Conservation (phyloP, 2,797 vertebrate genomes). For the Parambassis ranga region DNA sequence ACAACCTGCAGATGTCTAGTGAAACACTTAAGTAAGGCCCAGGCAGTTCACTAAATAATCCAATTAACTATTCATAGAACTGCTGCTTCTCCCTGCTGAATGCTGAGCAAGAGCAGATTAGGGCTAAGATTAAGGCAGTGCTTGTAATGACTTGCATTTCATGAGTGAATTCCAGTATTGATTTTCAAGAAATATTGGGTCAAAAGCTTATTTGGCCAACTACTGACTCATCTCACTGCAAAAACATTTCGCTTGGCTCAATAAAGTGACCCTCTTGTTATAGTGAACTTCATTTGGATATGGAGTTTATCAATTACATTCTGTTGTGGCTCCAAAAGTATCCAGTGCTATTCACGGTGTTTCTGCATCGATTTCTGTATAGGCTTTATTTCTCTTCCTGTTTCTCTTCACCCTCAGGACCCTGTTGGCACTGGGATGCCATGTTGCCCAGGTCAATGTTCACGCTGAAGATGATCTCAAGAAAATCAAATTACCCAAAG, state of each 20-base stretch:
- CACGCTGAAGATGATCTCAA: constrained; percentile 95
- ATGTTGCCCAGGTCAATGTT: constrained; percentile 89
- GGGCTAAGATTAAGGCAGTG: constrained; percentile 47
- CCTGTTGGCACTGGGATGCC: constrained; percentile 93
- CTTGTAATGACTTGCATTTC: constrained; percentile 50
- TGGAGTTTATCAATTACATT: constrained; percentile 7
- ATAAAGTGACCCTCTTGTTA: constrained; percentile 3
- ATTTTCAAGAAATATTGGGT: constrained; percentile 43
- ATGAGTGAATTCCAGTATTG: constrained; percentile 52
- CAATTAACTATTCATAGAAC: constrained; percentile 26
- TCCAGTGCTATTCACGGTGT: background rate
- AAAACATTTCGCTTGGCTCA: constrained; percentile 43
- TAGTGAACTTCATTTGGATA: background rate
- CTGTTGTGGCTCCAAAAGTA: background rate
- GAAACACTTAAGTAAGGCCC: constrained; percentile 95
- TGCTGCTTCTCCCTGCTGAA: constrained; percentile 13
- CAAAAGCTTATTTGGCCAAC: constrained; percentile 34
- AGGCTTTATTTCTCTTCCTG: background rate
- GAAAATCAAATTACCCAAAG: constrained; percentile 96
- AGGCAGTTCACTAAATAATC: constrained; percentile 11
- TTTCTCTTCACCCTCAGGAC: constrained; percentile 80
- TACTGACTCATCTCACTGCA: constrained; percentile 51
- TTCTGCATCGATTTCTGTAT: background rate
- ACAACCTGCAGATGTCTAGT: constrained; percentile 98
- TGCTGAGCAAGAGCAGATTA: constrained; percentile 34